Evolutionary conservation across 2,113 vertebrate species (phyloP).

Genomic region (Okapia johnstoni): DNA sequence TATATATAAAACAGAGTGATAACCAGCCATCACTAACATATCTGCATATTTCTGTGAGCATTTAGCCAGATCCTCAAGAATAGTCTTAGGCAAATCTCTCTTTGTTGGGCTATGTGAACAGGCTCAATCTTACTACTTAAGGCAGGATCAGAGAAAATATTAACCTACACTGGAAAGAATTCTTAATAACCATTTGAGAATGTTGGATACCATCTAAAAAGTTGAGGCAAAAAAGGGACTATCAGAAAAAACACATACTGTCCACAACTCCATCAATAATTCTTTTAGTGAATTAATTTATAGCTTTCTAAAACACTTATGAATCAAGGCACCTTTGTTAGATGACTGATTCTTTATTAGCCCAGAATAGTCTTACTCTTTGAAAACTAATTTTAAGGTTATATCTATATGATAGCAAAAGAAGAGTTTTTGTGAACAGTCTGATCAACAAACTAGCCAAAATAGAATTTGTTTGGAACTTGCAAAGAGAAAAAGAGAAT

Average conservation of each 20-base stretch:
- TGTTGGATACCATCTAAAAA: neutral
- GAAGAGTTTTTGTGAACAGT: neutral
- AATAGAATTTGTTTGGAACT: neutral
- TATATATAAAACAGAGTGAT: neutral
- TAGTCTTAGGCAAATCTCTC: neutral
- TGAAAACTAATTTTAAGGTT: slow-evolving; percentile 26
- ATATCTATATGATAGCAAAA: neutral
- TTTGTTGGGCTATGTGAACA: neutral
- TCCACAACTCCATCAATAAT: neutral
- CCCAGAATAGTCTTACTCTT: slow-evolving; percentile 2
- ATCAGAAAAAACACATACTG: neutral
- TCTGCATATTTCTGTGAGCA: neutral
- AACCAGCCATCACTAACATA: neutral
- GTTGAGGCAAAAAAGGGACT: neutral
- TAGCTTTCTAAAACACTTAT: slow-evolving; percentile 20
- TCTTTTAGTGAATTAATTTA: neutral
- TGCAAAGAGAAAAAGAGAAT: neutral
- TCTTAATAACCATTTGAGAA: neutral
- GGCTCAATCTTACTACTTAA: neutral
- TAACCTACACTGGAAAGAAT: neutral
- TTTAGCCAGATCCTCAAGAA: neutral
- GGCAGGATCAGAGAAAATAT: neutral
- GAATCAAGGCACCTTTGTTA: slow-evolving; percentile 10
- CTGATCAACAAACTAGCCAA: slow-evolving; percentile 1
- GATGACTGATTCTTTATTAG: slow-evolving; percentile 31